A percentile compares a stretch with the other conserved stretches of the same genome.
Conservation (phyloP, 92 coral and sea anemone species). For the Palythoa caribaeorum region DNA sequence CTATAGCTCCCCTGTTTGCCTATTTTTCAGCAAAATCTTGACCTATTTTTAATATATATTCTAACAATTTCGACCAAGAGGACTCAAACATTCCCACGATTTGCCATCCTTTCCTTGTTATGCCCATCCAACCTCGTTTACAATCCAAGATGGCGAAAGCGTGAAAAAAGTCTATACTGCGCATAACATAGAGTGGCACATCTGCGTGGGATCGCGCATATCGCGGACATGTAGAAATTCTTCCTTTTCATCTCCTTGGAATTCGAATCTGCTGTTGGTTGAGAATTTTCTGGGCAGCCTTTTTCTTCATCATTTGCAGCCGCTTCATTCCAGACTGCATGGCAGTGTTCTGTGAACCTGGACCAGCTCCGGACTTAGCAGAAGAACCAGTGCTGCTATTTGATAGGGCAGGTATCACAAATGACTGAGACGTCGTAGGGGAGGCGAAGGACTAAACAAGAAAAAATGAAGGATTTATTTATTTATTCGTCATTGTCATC, state of each 20-base stretch:
- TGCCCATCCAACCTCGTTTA: too few relatives aligned
- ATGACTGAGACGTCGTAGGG: slow-evolving; percentile 86
- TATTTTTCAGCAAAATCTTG: too few relatives aligned
- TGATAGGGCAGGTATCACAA: slow-evolving; percentile 90
- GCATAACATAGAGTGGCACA: not conserved
- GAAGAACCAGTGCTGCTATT: slow-evolving; percentile 56
- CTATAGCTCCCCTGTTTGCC: too few relatives aligned
- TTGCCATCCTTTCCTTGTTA: too few relatives aligned
- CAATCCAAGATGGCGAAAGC: too few relatives aligned
- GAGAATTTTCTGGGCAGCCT: slow-evolving; percentile 91
- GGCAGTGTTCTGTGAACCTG: slow-evolving; percentile 83
- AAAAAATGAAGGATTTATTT: not conserved
- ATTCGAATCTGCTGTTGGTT: slow-evolving; percentile 91
- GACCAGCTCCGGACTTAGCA: slow-evolving; percentile 52
- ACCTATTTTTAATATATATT: too few relatives aligned
- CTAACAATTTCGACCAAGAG: too few relatives aligned
- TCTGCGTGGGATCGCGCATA: not conserved
- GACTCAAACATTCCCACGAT: too few relatives aligned
- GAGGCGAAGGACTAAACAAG: slow-evolving; percentile 75
- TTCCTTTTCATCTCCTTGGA: slow-evolving; percentile 70
- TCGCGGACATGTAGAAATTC: not conserved
- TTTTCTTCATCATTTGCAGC: slow-evolving; percentile 97
- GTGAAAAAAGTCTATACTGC: not conserved
- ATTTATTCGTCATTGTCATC: not conserved
- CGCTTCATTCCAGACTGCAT: slow-evolving; percentile 95